phyloP scores from a whole-genome alignment of 1,140 invertebrate species.

The Archivesica marissinica region DNA sequence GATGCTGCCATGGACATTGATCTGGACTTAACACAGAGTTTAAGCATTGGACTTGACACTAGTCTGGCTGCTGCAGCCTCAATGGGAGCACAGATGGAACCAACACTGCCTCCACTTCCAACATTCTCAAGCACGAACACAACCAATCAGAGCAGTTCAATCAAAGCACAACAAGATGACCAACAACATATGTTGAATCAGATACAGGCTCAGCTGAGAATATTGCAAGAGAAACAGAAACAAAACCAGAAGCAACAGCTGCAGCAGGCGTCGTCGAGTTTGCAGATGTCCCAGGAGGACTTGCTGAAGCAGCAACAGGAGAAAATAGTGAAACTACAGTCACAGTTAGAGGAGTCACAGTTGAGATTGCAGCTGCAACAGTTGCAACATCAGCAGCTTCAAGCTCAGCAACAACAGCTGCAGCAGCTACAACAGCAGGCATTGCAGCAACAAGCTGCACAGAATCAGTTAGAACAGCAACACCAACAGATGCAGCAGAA shows the following conservation, averaged over 20 bases:
- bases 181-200: slow-evolving; percentile 37
- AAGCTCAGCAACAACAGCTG: slow-evolving; percentile 76
- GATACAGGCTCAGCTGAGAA: slow-evolving; percentile 60
- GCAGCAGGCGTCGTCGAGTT: slow-evolving; percentile 2
- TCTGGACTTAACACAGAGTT: slow-evolving; percentile 63
- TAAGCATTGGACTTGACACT: slow-evolving; percentile 33
- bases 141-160: neutral
- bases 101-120: slow-evolving; percentile 52
- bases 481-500: slow-evolving; percentile 73
- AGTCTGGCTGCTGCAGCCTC: neutral
- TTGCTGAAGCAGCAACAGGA: slow-evolving; percentile 91
- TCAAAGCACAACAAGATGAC: slow-evolving; percentile 42
- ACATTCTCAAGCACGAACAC: slow-evolving; percentile 24
- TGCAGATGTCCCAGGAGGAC: slow-evolving; percentile 86
- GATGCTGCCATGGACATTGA: slow-evolving; percentile 64
- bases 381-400: slow-evolving; percentile 78
- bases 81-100: slow-evolving; percentile 16
- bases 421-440: slow-evolving; percentile 72
- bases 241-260: slow-evolving; percentile 55
- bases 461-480: slow-evolving; percentile 67
- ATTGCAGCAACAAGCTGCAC: slow-evolving; percentile 72
- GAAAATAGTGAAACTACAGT: slow-evolving; percentile 94
- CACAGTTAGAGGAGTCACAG: slow-evolving; percentile 87
- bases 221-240: slow-evolving; percentile 60
- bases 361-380: slow-evolving; percentile 77